These are phyloP conservation scores for Xiphorhynchus erythropygius DNA, from an alignment of 2,797 vertebrate genomes.

Conservation along the genomic window DNA sequence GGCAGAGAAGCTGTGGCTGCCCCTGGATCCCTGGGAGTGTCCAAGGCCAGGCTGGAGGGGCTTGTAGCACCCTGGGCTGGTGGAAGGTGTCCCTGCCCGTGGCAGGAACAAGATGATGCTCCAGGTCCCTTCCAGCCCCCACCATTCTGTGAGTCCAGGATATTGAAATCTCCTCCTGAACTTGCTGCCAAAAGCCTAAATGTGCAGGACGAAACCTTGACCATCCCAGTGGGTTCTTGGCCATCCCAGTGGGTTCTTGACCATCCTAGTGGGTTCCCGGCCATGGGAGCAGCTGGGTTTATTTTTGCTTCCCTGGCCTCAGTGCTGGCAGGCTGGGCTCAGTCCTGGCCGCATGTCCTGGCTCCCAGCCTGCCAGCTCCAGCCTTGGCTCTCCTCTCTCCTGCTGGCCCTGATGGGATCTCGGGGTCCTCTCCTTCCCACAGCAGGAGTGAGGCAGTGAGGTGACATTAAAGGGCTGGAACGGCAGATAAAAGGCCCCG, in stretches of 20 bases:
- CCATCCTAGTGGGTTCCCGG: fast-evolving
- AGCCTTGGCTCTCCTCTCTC: neutral
- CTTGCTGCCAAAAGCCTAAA: neutral
- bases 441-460: neutral
- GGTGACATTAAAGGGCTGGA: conserved; percentile 19
- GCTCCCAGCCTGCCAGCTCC: neutral
- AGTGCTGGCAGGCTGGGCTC: neutral
- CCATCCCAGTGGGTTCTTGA: neutral
- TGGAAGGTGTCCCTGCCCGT: neutral
- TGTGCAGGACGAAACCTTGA: neutral
- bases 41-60: neutral
- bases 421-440: conserved; percentile 36
- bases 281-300: neutral
- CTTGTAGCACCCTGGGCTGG: fast-evolving
- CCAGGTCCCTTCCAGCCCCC: neutral
- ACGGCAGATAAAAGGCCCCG: conserved; percentile 33
- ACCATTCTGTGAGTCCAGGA: neutral
- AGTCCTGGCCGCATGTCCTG: neutral
- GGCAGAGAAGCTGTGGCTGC: neutral
- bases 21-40: neutral
- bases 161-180: neutral
- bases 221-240: fast-evolving
- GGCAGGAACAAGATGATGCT: neutral
- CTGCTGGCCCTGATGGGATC: neutral
- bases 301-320: neutral